Base-by-base conservation (phyloP, 1,140 invertebrate species). In the Orussus abietinus region DNA sequence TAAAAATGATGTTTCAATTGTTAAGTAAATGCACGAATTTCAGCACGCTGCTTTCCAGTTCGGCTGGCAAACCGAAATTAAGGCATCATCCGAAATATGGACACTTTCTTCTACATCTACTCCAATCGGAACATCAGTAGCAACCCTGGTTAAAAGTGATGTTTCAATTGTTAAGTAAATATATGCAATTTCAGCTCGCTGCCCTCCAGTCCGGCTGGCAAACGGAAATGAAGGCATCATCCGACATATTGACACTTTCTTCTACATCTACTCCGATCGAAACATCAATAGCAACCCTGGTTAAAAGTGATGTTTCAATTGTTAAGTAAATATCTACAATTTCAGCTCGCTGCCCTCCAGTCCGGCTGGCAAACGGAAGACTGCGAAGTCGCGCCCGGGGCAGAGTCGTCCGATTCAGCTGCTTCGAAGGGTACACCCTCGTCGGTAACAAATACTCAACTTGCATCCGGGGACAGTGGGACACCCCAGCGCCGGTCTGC, bases 401-500 rank as follows among this genome's bases (percentile, higher is more conserved):
- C 3, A 66, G 75, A 31, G 61, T 80, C 3, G 71, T 76, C 10
- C 77, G 75, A 54, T 84, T 79, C 55, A 59, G 51, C 9, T 85
- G 83, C 59, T 49, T 57, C 20, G 48, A 61, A 2, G 70, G 74
- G 2, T 85, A 72, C 57, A 67, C 70, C 22, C 66, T 85, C 11
- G 70, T 84, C 4, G 84, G 83, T 3, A 78, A 80, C 50, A 76
- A 67, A 41, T 80, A 79, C 53, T 67, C 80, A 1, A 80, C 75
- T 6, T 86, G 84, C 46, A 49, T 75, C 11, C 52, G 69, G 17
- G 77, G 77, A 3, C 42, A 66, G 4, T 85, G 82, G 83, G 79
- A 81, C 36, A 72, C 72, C 4, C 75, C 74, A 3, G 47, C 62
- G 4, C 82, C 84, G 1, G 70, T 82, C 26, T 86, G 83, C 64